A percentile compares a stretch with the other conserved stretches of the same genome.
These are phyloP conservation scores for Thaumatotibia leucotreta DNA, from an alignment of 1,140 invertebrate species.

Conservation along the genomic window DNA sequence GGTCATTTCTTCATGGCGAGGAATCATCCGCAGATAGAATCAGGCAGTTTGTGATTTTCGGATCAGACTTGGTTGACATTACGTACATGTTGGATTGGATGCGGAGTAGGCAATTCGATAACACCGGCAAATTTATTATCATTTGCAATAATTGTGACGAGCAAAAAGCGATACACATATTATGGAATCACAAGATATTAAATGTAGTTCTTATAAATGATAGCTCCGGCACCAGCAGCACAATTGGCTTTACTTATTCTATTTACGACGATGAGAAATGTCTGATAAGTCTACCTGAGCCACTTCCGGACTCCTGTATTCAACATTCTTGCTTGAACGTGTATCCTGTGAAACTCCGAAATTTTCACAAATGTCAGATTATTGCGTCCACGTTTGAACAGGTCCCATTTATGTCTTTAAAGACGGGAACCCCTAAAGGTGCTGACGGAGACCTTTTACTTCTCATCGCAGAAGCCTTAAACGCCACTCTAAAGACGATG, in stretches of 20 bases:
- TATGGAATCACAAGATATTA: constrained; percentile 13
- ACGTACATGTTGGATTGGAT: background rate
- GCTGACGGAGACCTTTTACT: constrained; percentile 49
- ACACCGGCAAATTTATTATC: constrained; percentile 9
- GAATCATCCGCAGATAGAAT: constrained; percentile 21
- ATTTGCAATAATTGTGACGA: constrained; percentile 10
- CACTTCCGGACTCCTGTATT: background rate
- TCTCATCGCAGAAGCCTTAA: constrained; percentile 40
- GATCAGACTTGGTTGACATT: constrained; percentile 15
- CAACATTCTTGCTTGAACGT: background rate
- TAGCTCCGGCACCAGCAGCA: background rate
- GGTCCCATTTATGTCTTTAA: constrained; percentile 41
- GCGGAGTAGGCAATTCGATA: background rate
- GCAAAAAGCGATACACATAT: background rate
- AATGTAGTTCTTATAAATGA: constrained; percentile 2
- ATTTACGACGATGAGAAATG: background rate
- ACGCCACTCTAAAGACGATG: constrained; percentile 38
- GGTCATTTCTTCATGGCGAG: constrained; percentile 19
- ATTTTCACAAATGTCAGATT: constrained; percentile 45
- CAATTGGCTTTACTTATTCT: background rate
- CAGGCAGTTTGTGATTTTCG: constrained; percentile 46
- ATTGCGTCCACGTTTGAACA: constrained; percentile 50
- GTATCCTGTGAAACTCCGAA: constrained; percentile 45
- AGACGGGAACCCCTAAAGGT: constrained; percentile 34
- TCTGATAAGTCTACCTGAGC: background rate